Percentiles rank a stretch among this genome's conserved stretches.
These are phyloP conservation scores for Tetragonula carbonaria DNA, from an alignment of 2,888 invertebrate genomes.

Conservation along the genomic window DNA sequence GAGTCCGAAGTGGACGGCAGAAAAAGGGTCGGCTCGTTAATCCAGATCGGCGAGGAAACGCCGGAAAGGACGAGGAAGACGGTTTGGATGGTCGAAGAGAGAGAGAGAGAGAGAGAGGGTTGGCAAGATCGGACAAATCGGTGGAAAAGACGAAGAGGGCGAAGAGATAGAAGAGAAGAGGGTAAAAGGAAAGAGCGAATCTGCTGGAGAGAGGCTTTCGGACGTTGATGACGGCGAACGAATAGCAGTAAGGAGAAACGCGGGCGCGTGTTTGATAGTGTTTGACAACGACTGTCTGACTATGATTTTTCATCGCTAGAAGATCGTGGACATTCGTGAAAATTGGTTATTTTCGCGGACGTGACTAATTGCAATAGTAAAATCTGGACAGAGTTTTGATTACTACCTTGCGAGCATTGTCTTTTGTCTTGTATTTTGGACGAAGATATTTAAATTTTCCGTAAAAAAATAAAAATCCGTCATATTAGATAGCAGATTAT, in stretches of 20 bases:
- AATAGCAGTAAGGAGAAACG: slow-evolving; percentile 34
- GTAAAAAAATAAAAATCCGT: too few relatives aligned
- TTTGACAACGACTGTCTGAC: not conserved
- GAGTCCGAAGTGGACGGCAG: slow-evolving; percentile 58
- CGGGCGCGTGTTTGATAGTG: not conserved
- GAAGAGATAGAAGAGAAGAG: not conserved
- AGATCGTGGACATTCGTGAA: too few relatives aligned
- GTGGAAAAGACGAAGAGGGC: not conserved
- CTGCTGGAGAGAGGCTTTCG: slow-evolving; percentile 55
- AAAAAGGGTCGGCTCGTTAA: slow-evolving; percentile 72
- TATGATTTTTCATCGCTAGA: too few relatives aligned
- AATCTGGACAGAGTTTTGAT: too few relatives aligned
- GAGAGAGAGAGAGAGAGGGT: not conserved
- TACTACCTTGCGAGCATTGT: too few relatives aligned
- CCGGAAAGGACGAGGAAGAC: slow-evolving; percentile 39
- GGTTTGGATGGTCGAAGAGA: not conserved
- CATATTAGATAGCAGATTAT: too few relatives aligned
- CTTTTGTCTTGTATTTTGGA: too few relatives aligned
- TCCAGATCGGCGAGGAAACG: slow-evolving; percentile 68
- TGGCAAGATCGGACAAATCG: not conserved
- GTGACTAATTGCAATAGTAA: too few relatives aligned
- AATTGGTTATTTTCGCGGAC: too few relatives aligned
- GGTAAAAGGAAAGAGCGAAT: slow-evolving; percentile 17
- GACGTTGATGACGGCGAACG: slow-evolving; percentile 61
- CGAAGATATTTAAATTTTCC: too few relatives aligned